phyloP scores from a whole-genome alignment of 2,888 invertebrate genomes.

The Melieria crassipennis region DNA sequence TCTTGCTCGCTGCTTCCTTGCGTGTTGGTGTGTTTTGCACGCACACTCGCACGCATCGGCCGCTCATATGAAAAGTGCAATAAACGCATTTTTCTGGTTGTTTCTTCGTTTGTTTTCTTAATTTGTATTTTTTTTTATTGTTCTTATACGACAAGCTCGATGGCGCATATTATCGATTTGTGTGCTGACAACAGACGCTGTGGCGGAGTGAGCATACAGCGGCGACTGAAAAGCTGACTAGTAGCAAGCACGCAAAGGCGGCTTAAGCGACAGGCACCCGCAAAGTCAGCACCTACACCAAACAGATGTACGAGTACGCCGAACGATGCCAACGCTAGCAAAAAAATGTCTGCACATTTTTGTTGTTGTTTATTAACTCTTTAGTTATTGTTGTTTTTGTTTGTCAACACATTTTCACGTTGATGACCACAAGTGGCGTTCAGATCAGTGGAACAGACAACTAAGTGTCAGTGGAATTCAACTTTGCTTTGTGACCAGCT shows the following conservation, averaged over 20 bases:
- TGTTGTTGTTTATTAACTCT: too few species aligned
- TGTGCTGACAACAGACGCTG: neutral
- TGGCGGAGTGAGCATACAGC: neutral
- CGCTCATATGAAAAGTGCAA: constrained; percentile 50
- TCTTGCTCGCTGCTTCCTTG: neutral
- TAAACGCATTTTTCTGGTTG: constrained; percentile 52
- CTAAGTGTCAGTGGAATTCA: too few species aligned
- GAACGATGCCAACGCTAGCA: too few species aligned
- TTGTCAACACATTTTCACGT: too few species aligned
- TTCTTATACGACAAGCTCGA: neutral
- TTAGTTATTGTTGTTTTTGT: too few species aligned
- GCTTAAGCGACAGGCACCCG: too few species aligned
- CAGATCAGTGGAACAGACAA: too few species aligned
- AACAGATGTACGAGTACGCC: too few species aligned
- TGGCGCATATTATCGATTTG: neutral
- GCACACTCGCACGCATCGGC: constrained; percentile 9
- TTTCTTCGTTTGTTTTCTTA: neutral
- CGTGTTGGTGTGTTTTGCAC: neutral
- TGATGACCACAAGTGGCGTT: too few species aligned
- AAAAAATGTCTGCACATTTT: too few species aligned
- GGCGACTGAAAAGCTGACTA: neutral
- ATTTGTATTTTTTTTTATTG: constrained; percentile 2
- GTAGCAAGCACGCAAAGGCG: neutral
- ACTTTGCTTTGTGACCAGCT: too few species aligned
- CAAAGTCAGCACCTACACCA: too few species aligned